Evolutionary conservation across 2,888 invertebrate species (phyloP).

Genomic region (Zygogramma bicolorata): DNA sequence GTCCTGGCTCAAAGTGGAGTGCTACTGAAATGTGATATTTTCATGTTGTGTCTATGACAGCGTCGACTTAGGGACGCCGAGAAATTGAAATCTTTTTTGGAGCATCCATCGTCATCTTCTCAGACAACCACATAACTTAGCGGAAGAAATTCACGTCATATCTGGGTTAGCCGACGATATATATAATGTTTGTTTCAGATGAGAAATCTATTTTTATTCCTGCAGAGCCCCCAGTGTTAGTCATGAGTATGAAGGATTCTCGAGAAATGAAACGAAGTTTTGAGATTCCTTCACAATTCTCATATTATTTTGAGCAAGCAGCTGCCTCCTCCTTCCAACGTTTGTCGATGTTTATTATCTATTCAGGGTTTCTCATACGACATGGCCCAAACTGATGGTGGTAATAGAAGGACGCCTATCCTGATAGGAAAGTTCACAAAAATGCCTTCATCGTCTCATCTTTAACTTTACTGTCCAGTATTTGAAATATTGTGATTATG

Average conservation of each 20-base stretch:
- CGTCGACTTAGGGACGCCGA: neutral
- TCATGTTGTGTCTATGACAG: conserved; percentile 8
- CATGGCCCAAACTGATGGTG: too few species aligned
- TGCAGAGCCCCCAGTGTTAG: neutral
- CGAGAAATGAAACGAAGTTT: neutral
- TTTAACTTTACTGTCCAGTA: too few species aligned
- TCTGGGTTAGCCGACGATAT: neutral
- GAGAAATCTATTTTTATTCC: neutral
- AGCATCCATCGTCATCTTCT: neutral
- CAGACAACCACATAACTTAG: conserved; percentile 3
- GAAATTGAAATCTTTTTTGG: conserved; percentile 12
- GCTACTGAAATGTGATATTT: conserved; percentile 2
- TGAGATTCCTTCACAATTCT: neutral
- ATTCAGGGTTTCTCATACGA: too few species aligned
- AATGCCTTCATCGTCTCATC: too few species aligned
- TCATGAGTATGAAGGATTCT: neutral
- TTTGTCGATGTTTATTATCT: too few species aligned
- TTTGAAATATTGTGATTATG: too few species aligned
- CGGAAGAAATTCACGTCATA: neutral
- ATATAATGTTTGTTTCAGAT: neutral
- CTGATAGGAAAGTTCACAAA: too few species aligned
- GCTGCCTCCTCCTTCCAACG: too few species aligned
- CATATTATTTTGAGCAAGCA: neutral
- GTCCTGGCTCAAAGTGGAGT: neutral
- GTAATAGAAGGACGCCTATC: too few species aligned